Evolutionary conservation across 2,113 vertebrate genomes (phyloP).

Genomic region (Atherinomorus stipes): DNA sequence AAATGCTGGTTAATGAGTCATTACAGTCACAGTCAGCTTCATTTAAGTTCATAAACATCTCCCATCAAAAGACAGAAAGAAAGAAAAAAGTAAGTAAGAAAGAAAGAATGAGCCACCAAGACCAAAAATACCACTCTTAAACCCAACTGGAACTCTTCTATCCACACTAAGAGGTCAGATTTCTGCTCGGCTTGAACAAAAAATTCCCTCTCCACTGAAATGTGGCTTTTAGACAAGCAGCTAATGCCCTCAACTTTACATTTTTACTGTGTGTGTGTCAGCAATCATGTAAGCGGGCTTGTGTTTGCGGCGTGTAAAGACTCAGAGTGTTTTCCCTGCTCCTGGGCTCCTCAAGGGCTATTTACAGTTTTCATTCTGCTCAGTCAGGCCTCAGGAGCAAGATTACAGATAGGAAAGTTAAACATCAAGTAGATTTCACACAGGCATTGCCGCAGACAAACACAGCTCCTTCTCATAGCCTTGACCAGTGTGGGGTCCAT

Average conservation of each 20-base stretch:
- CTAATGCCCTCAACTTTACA: constrained; percentile 49
- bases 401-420: constrained; percentile 65
- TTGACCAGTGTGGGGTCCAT: constrained; percentile 4
- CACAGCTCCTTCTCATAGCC: constrained; percentile 8
- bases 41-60: no score
- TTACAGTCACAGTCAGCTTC: no score
- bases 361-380: constrained; percentile 69
- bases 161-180: constrained; percentile 69
- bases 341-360: constrained; percentile 59
- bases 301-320: constrained; percentile 20
- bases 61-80: constrained; percentile 2
- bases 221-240: constrained; percentile 67
- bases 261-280: constrained; percentile 37
- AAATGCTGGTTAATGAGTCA: not conserved
- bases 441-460: constrained; percentile 25
- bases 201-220: constrained; percentile 60
- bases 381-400: constrained; percentile 59
- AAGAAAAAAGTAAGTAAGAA: constrained; percentile 15
- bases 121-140: constrained; percentile 72
- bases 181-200: constrained; percentile 66
- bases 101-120: constrained; percentile 47
- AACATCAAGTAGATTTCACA: constrained; percentile 56
- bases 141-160: constrained; percentile 68
- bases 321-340: constrained; percentile 58
- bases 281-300: constrained; percentile 10